Evolutionary conservation across 2,888 invertebrate genomes (phyloP).

Genomic region (Microctonus hyperodae): DNA sequence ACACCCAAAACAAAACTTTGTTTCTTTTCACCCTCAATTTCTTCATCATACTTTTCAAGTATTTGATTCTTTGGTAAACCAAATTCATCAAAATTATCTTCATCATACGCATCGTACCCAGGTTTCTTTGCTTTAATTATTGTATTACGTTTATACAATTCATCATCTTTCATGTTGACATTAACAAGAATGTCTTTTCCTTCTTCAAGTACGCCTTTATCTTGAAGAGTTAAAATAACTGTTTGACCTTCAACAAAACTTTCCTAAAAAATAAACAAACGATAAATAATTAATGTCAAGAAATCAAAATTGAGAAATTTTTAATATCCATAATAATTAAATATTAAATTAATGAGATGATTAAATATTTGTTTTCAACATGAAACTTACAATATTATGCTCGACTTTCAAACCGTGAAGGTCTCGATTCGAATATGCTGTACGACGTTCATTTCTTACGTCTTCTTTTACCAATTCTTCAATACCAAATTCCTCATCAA

Average conservation of each 20-base stretch:
- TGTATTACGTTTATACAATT: slow-evolving; percentile 79
- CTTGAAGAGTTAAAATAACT: slow-evolving; percentile 91
- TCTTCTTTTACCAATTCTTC: slow-evolving; percentile 85
- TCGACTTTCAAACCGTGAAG: slow-evolving; percentile 85
- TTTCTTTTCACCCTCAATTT: slow-evolving; percentile 78
- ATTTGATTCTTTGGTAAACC: slow-evolving; percentile 73
- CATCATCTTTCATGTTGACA: slow-evolving; percentile 86
- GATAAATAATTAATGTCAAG: no score
- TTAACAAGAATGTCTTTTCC: slow-evolving; percentile 89
- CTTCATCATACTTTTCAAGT: slow-evolving; percentile 94
- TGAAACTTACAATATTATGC: slow-evolving; percentile 72
- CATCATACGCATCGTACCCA: slow-evolving; percentile 87
- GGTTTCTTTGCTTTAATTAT: slow-evolving; percentile 84
- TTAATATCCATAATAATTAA: background rate
- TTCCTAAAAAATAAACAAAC: slow-evolving; percentile 52
- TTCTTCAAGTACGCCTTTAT: slow-evolving; percentile 88
- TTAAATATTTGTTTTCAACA: slow-evolving; percentile 11
- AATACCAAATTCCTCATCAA: slow-evolving; percentile 95
- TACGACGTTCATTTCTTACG: slow-evolving; percentile 67
- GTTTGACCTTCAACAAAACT: slow-evolving; percentile 79
- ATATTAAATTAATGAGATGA: no score
- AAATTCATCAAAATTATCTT: slow-evolving; percentile 75
- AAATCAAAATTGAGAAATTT: no score
- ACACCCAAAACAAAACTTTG: slow-evolving; percentile 81
- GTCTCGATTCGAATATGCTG: slow-evolving; percentile 74